Conservation (phyloP, 92 coral and sea anemone species). For the Parazoanthus darwini region DNA sequence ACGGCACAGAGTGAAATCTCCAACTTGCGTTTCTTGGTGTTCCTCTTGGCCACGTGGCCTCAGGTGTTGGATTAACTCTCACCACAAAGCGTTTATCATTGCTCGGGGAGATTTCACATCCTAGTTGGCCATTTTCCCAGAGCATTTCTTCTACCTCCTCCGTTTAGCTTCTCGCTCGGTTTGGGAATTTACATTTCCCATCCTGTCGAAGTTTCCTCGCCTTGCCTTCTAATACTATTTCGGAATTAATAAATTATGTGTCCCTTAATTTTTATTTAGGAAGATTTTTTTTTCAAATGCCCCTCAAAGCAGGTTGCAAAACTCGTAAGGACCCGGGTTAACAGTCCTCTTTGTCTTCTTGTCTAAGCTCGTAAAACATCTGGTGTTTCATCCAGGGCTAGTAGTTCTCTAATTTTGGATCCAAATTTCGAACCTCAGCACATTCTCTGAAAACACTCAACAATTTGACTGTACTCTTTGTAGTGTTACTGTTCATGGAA, state of each 20-base stretch:
- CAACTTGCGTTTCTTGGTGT: conserved; percentile 44
- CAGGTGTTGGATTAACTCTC: conserved; percentile 37
- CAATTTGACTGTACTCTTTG: conserved; percentile 36
- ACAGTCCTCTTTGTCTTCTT: conserved; percentile 36
- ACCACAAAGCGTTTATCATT: conserved; percentile 41
- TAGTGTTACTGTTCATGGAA: conserved; percentile 13
- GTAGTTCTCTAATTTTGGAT: conserved; percentile 7
- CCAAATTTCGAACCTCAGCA: conserved; percentile 32
- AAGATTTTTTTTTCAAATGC: background rate
- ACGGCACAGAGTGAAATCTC: conserved; percentile 35
- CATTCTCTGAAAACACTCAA: conserved; percentile 32
- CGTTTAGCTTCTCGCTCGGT: conserved; percentile 15
- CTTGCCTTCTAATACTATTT: conserved; percentile 19
- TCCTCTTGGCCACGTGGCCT: conserved; percentile 44
- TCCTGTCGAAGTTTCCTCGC: conserved; percentile 6
- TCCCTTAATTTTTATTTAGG: background rate
- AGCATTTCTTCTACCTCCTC: conserved; percentile 12
- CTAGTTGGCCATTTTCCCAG: conserved; percentile 30
- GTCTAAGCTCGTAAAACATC: conserved; percentile 43
- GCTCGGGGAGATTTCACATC: conserved; percentile 30
- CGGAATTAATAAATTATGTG: background rate
- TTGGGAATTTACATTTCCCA: background rate
- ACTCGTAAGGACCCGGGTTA: conserved; percentile 38
- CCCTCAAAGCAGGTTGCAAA: conserved; percentile 26
- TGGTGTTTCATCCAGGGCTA: conserved; percentile 41